Evolutionary conservation across 2,888 invertebrate genomes (phyloP), one percentile per base, ranked within the genome.

Genomic region (Dryobotodes eremita): DNA sequence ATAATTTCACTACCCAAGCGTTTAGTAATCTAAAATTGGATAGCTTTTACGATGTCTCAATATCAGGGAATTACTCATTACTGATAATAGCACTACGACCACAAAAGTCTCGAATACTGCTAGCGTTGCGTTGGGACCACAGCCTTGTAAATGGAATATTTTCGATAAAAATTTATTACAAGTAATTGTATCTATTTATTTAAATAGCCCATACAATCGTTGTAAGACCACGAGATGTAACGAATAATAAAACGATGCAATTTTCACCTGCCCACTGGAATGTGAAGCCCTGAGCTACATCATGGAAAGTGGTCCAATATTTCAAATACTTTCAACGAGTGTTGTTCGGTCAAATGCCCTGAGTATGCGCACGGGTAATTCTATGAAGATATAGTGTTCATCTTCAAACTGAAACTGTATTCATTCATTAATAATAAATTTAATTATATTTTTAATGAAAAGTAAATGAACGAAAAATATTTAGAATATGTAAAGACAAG

Each of bases 221-320:
- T 89, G 86, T 70, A 84, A 89, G 87, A 91, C 91, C 91, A 88
- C 92, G 86, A 88, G 87, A 89, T 86, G 90, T 92, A 92, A 92
- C 89, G 87, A 91, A 90, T 92, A 92, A 92, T 91, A 91, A 92
- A 92, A 91, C 92, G 91, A 89, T 91, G 92, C 90, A 91, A 93
- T 94, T 94, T 94, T 93, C 92, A 94, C 93, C 94, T 94, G 94
- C 90, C 88, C 91, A 91, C 87, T 89, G 92, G 93, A 93, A 94
- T 93, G 94, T 91, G 86, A 87, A 88, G 93, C 92, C 92, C 87
- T 90, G 83, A 93, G 93, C 92, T 83, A 92, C 91, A 91, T 91
- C 92, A 92, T 88, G 91, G 94, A 94, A 95, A 95, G 94, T 94
- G 94, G 93, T 94, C 89, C 89, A 91, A 94, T 95, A 95, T 94